Base-by-base conservation (phyloP, 30 jellyfish, hydroid and myxozoan species). In the Clytia hemisphaerica region DNA sequence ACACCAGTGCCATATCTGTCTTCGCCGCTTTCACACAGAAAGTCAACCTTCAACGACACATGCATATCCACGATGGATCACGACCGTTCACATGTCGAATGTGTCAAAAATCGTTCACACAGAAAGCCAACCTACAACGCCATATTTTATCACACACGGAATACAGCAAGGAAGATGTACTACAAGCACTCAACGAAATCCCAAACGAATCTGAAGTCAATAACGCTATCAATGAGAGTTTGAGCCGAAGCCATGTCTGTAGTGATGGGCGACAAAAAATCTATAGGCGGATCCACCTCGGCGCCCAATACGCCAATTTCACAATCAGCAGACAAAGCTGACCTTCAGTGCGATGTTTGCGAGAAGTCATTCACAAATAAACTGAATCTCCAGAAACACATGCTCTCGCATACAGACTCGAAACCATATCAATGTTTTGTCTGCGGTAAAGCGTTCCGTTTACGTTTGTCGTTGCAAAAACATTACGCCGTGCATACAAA, bases 361-460 rank as follows among this genome's bases (percentile, higher is more conserved):
- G 78, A 65, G 2, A 65, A 65, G 42, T 35, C 78, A 3, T 65
- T 65, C 2, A 67, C 78, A 3, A 66, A 65, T 30, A 65, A 65
- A 65, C 68, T 48, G 25, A 65, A 65, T 44, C 38, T 65, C 19
- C 78, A 65, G n/a, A 65, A 65, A 37, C 78, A 65, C 25, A 31
- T 65, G 34, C 31, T 65, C 14, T 35, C 44, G 6, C 78, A 65
- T 45, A 19, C 78, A 1, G 78, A 67, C 16, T 36, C 71, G 35
- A 33, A 42, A 19, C 78, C 78, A 2, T 65, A 35, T n/a, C 78
- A 65, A 26, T 65, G 78, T 36, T 65, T 35, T 37, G 78, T 65
- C 16, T 65, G 78, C 63, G 78, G 78, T 16, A 65, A 65, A 36
- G 78, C 78, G 16, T 65, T 65, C 38, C 78, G 78, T 22, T 67